Base-by-base conservation (phyloP, 2,113 vertebrate species). In the Phodopus roborovskii region DNA sequence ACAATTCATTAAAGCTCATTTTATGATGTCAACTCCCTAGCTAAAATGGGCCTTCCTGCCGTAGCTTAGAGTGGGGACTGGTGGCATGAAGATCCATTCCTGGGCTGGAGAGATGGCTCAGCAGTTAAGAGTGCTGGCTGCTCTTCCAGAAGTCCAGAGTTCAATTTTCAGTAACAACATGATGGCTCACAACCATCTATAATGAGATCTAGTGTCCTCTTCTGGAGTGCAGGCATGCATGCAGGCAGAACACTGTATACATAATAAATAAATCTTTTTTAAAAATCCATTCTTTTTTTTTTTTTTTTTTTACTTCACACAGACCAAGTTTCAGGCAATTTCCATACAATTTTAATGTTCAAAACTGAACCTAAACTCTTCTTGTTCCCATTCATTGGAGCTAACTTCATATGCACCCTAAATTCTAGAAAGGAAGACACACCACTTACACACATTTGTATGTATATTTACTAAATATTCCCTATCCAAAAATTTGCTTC, bases 341-440 rank as follows among this genome's bases (percentile, higher is more conserved):
- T 60, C 64, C 24, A 84, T 30, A 30, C 20, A 28, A 45, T 64
- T 42, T 62, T 42, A 83, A 62, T 83, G 58, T 42, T 62, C n/a
- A 17, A 42, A 62, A 30, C n/a, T 45, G 30, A 84, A n/a, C n/a
- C n/a, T n/a, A n/a, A n/a, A n/a, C n/a, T n/a, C n/a, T n/a, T n/a
- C n/a, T n/a, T 64, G n/a, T 84, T 9, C n/a, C 3, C 7, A 64
- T 24, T 84, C 95, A 97, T 79, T 70, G 92, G 92, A 97, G 48
- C 50, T 93, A 89, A 96, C 96, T 97, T 90, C 17, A 42, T 68
- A 92, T 84, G 94, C 77, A 96, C n/a, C 66, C 82, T 83, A 0
- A 94, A 96, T 94, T 98, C 94, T 95, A 96, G 93, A 97, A 93
- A 98, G 84, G 91, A 97, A 98, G 87, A 95, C 60, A 91, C 60